Base-by-base conservation (phyloP, 1,140 invertebrate genomes). In the Microplitis mediator region DNA sequence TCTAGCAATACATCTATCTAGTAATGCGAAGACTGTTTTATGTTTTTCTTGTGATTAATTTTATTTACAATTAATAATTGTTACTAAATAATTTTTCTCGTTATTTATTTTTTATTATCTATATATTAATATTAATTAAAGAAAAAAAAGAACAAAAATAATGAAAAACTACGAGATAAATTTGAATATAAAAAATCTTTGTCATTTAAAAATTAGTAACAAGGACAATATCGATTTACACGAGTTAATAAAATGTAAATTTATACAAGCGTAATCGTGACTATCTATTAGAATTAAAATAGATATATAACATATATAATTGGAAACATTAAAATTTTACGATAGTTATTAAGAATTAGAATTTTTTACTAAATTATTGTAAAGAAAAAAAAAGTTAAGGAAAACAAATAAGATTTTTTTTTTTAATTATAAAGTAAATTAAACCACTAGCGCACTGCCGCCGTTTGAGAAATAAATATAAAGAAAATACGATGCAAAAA, bases 11-110 rank as follows among this genome's bases (percentile, higher is more conserved):
- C 39, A 45, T 45, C 39, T 45, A 6, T 45, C 76, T 79, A 72
- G 75, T 76, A 83, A 81, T 75, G 81, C 74, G 79, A 84, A 85
- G 82, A 83, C 80, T 80, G 80, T 81, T 77, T 77, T 76, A 69
- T 69, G 62, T 79, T 80, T 79, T 77, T 79, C 63, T 75, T 76
- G 76, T 70, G 70, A 76, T 74, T 74, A 66, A 58, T 36, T 69
- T 23, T 60, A 45, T 36, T 35, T 13, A 64, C 45, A 69, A 64
- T 62, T 39, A 60, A 62, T 35, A 72, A 70, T 74, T 70, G 75
- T 77, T 74, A 73, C 68, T 69, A 71, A 76, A 74, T 54, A 6
- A 14, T 14, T 16, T 75, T 63, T 71, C 16, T 64, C 54, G 23
- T 32, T 39, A 54, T 71, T 32, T 69, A 39, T 36, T 69, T 56